Percentiles rank a stretch among this genome's conserved stretches.
phyloP scores from a whole-genome alignment of 2,888 invertebrate genomes.

The Poecilus cupreus region DNA sequence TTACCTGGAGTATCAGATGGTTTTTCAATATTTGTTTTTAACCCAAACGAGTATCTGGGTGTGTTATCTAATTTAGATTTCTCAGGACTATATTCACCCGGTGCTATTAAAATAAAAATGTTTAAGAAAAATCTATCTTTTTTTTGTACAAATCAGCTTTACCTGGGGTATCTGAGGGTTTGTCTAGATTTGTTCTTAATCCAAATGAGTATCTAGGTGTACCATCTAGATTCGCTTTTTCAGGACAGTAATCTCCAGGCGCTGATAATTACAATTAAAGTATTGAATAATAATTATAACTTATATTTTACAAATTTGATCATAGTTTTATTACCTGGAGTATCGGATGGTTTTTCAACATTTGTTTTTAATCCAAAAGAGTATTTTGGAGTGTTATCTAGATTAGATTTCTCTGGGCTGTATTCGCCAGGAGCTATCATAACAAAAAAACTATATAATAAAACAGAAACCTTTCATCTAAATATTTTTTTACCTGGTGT shows the following conservation, averaged over 20 bases:
- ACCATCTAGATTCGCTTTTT: constrained; percentile 80
- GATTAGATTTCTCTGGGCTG: constrained; percentile 81
- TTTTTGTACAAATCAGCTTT: constrained; percentile 74
- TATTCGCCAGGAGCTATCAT: constrained; percentile 93
- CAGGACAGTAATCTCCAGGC: constrained; percentile 92
- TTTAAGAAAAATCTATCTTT: too few species aligned
- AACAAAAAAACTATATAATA: too few species aligned
- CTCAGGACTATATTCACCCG: constrained; percentile 81
- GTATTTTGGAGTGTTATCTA: constrained; percentile 78
- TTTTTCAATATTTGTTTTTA: constrained; percentile 79
- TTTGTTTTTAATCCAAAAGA: constrained; percentile 82
- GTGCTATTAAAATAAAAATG: constrained; percentile 70
- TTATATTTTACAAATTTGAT: constrained; percentile 4
- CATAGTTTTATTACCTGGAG: constrained; percentile 72
- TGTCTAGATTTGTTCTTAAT: constrained; percentile 79
- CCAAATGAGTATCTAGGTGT: constrained; percentile 84
- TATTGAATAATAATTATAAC: not conserved
- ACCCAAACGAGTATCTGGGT: constrained; percentile 82
- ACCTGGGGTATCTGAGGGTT: constrained; percentile 76
- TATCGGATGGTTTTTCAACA: constrained; percentile 76
- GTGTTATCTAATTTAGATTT: constrained; percentile 79
- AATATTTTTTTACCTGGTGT: constrained; percentile 75
- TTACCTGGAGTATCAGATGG: constrained; percentile 81
- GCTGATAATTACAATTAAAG: constrained; percentile 69
- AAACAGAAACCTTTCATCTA: too few species aligned